phyloP scores from a whole-genome alignment of 2,113 vertebrate genomes.

The Baryphthengus martii region DNA sequence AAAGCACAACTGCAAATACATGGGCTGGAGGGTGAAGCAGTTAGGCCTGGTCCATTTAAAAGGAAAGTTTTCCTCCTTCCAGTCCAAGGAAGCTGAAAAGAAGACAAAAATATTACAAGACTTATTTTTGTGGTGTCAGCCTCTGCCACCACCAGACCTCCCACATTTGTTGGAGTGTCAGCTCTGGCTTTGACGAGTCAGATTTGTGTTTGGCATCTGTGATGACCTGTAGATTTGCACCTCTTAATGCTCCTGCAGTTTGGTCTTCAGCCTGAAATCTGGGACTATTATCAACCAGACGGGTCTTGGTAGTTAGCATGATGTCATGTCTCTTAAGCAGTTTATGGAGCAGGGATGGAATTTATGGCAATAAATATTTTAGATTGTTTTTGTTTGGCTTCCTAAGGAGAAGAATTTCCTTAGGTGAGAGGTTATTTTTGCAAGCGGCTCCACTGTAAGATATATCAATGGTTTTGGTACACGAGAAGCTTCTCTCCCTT shows the following conservation, averaged over 20 bases:
- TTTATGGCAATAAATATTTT: constrained; percentile 37
- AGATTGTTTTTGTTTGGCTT: constrained; percentile 52
- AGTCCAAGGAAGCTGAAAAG: neutral
- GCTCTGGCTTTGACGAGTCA: neutral
- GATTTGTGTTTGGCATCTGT: neutral
- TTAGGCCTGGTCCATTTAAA: neutral
- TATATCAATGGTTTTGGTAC: neutral
- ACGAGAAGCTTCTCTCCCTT: neutral
- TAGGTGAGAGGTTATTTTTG: constrained; percentile 35
- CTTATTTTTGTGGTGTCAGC: neutral
- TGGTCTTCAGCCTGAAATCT: neutral
- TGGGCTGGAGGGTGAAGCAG: neutral
- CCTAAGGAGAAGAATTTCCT: constrained; percentile 15
- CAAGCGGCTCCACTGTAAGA: neutral
- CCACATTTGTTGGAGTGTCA: neutral
- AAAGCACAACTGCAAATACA: neutral
- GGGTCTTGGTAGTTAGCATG: constrained; percentile 25
- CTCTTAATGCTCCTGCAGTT: neutral
- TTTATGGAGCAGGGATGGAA: neutral
- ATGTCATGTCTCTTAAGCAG: constrained; percentile 23
- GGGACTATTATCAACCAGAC: neutral
- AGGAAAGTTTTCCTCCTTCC: neutral
- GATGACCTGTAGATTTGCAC: neutral
- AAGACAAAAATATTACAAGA: neutral
- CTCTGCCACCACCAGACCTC: neutral